phyloP scores from a whole-genome alignment of 2,888 invertebrate species.

The Pseudoips prasinana region DNA sequence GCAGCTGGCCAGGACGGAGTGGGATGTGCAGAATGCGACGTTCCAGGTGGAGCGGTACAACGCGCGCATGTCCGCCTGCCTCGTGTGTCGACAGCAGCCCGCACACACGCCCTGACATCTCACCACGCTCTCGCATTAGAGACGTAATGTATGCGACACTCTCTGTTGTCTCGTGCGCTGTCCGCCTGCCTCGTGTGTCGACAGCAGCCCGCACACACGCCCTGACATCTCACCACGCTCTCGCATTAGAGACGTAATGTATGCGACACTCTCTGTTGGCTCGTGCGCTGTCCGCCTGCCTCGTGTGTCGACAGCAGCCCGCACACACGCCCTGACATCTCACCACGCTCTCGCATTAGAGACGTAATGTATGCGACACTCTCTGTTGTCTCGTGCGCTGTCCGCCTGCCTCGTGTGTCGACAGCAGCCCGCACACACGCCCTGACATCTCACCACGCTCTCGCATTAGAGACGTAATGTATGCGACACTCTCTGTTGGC shows the following conservation, averaged over 20 bases:
- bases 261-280: constrained; percentile 3
- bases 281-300: constrained; percentile 11
- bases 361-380: constrained; percentile 10
- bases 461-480: too few relatives aligned
- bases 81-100: constrained; percentile 45
- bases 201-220: constrained; percentile 42
- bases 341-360: constrained; percentile 6
- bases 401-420: constrained; percentile 46
- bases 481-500: too few relatives aligned
- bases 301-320: constrained; percentile 13
- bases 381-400: too few relatives aligned
- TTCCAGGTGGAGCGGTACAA: constrained; percentile 65
- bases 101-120: constrained; percentile 45
- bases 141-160: constrained; percentile 24
- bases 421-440: constrained; percentile 42
- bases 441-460: constrained; percentile 49
- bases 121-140: constrained; percentile 36
- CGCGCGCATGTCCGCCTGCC: constrained; percentile 45
- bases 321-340: constrained; percentile 18
- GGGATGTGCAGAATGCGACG: constrained; percentile 52
- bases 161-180: constrained; percentile 50
- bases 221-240: constrained; percentile 49
- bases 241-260: constrained; percentile 1
- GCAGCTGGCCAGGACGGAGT: constrained; percentile 48
- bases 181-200: constrained; percentile 46